A percentile compares a stretch with the other conserved stretches of the same genome.
Evolutionary conservation across 2,888 invertebrate genomes (phyloP).

Genomic region (Spisula subtruncata): DNA sequence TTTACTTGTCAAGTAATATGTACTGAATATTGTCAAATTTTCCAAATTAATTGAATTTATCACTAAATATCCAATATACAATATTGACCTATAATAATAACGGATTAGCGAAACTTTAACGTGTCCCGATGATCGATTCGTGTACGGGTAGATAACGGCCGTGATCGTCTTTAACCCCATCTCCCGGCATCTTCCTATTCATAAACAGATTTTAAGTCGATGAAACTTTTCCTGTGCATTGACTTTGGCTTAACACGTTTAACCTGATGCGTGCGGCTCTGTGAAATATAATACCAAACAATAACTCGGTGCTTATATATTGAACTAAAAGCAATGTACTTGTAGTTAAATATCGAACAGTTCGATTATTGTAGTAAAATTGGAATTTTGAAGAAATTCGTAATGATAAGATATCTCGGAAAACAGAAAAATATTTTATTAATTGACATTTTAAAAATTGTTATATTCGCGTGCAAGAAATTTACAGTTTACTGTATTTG

Average conservation of each 20-base stretch:
- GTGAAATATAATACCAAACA: not conserved
- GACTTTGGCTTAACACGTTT: not conserved
- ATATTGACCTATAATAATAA: not conserved
- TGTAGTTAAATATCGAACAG: not conserved
- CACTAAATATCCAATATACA: not conserved
- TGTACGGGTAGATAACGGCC: constrained; percentile 4
- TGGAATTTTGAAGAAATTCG: not conserved
- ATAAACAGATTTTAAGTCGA: constrained; percentile 2
- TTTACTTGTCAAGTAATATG: constrained; percentile 17
- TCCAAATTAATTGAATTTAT: constrained; percentile 46
- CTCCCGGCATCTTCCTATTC: not conserved
- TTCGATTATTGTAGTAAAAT: not conserved
- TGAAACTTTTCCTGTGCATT: not conserved
- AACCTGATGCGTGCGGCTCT: not conserved
- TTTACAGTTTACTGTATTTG: not conserved
- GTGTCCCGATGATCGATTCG: not conserved
- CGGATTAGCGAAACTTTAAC: not conserved
- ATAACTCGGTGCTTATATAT: not conserved
- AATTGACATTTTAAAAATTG: not conserved
- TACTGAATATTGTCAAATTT: constrained; percentile 43
- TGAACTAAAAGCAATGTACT: not conserved
- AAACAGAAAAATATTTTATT: not conserved
- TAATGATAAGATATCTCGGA: not conserved
- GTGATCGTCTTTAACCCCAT: not conserved
- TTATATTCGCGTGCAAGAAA: not conserved